Conservation (phyloP, 1,140 invertebrate species). For the Patella vulgata region DNA sequence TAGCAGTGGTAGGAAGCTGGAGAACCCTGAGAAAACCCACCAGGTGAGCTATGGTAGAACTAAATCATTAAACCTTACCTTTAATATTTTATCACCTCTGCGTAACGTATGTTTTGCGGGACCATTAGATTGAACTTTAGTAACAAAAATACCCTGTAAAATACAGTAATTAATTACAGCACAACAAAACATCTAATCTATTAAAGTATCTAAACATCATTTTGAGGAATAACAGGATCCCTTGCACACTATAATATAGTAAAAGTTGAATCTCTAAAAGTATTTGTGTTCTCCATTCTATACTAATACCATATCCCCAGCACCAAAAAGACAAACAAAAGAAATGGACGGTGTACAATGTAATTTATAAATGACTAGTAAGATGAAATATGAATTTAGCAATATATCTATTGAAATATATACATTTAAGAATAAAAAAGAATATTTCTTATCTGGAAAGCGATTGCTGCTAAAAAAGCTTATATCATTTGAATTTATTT, state of each 20-base stretch:
- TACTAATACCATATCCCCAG: no score
- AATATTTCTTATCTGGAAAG: no score
- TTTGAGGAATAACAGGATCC: background rate
- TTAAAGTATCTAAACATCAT: background rate
- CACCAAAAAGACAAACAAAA: background rate
- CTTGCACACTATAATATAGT: no score
- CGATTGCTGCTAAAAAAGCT: no score
- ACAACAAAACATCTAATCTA: background rate
- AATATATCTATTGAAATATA: no score
- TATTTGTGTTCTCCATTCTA: background rate
- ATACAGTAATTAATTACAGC: background rate
- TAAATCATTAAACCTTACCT: conserved; percentile 37
- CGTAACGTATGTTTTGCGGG: conserved; percentile 39
- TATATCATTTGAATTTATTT: background rate
- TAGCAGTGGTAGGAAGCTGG: no score
- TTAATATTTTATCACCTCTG: conserved; percentile 53
- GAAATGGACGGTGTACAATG: background rate
- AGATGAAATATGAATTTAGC: no score
- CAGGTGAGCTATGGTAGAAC: background rate
- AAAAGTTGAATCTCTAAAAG: background rate
- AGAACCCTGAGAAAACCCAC: no score
- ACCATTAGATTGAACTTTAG: conserved; percentile 48
- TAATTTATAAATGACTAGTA: background rate
- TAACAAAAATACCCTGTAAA: conserved; percentile 54
- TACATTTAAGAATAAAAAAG: no score